Conservation (phyloP, 92 coral and sea anemone species). For the Epizoanthus stellaris region DNA sequence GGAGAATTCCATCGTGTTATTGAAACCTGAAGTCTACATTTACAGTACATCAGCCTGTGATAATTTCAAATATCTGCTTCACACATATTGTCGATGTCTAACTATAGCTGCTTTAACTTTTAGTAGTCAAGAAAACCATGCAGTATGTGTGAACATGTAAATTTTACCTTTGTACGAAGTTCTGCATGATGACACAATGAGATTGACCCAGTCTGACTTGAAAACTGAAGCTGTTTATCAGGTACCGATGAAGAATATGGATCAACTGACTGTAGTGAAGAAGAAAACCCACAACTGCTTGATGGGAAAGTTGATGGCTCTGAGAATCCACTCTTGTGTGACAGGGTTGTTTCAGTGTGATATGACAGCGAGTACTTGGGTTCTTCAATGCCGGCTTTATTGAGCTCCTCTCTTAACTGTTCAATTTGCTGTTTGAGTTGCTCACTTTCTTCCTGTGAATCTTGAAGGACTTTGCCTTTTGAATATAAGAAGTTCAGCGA, state of each 20-base stretch:
- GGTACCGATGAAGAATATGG: conserved; percentile 29
- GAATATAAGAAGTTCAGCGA: background rate
- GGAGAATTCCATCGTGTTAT: too few relatives aligned
- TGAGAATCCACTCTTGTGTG: conserved; percentile 24
- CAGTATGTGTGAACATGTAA: background rate
- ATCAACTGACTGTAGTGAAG: conserved; percentile 11
- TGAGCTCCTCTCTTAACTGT: conserved; percentile 46
- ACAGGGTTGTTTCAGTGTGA: conserved; percentile 20
- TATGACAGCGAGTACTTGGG: conserved; percentile 26
- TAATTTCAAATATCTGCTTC: too few relatives aligned
- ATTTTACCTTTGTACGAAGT: conserved; percentile 18
- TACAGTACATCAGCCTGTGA: too few relatives aligned
- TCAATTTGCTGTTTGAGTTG: conserved; percentile 68
- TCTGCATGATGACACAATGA: conserved; percentile 9
- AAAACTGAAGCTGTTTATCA: conserved; percentile 27
- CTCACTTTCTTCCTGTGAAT: conserved; percentile 73
- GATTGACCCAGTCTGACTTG: conserved; percentile 4
- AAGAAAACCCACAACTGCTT: conserved; percentile 5
- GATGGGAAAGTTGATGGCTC: background rate
- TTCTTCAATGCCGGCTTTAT: conserved; percentile 45
- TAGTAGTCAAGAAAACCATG: background rate
- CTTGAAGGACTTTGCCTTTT: conserved; percentile 85
- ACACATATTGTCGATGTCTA: too few relatives aligned
- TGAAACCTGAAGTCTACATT: too few relatives aligned
- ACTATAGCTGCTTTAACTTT: background rate